A percentile compares a stretch with the other conserved stretches of the same genome.
Evolutionary conservation across 2,888 invertebrate species (phyloP).

Genomic region (Tinea trinotella): DNA sequence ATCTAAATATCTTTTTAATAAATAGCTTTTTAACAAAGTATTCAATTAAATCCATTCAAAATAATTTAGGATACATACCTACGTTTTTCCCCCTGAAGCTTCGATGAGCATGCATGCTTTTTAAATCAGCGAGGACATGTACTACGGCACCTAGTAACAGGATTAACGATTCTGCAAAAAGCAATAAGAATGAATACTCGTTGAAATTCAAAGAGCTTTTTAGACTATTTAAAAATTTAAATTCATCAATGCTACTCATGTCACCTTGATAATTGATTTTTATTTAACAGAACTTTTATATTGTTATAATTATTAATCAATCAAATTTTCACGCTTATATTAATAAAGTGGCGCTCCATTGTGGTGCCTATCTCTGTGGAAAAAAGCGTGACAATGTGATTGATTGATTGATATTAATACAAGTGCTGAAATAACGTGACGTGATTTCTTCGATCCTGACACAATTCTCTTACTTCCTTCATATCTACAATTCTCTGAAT

Average conservation of each 20-base stretch:
- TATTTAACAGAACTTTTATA: conserved; percentile 10
- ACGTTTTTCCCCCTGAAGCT: background rate
- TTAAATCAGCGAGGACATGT: conserved; percentile 13
- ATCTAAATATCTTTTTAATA: too few relatives aligned
- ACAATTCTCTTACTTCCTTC: too few relatives aligned
- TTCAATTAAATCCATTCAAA: too few relatives aligned
- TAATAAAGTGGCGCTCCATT: too few relatives aligned
- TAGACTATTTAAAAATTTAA: conserved; percentile 36
- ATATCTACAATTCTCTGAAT: too few relatives aligned
- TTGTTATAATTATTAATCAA: background rate
- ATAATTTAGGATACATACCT: background rate
- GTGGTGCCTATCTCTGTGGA: too few relatives aligned
- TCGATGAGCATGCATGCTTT: background rate
- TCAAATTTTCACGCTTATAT: too few relatives aligned
- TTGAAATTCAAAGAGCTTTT: conserved; percentile 33
- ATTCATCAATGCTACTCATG: conserved; percentile 33
- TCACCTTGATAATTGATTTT: conserved; percentile 25
- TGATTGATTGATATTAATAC: too few relatives aligned
- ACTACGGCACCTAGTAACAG: conserved; percentile 21
- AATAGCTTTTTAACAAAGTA: too few relatives aligned
- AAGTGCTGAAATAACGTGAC: too few relatives aligned
- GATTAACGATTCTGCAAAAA: conserved; percentile 29
- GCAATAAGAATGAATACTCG: conserved; percentile 26
- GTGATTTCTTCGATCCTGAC: too few relatives aligned
- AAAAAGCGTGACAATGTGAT: too few relatives aligned